phyloP scores from a whole-genome alignment of 2,113 vertebrate species.

The Crotalus horridus region DNA sequence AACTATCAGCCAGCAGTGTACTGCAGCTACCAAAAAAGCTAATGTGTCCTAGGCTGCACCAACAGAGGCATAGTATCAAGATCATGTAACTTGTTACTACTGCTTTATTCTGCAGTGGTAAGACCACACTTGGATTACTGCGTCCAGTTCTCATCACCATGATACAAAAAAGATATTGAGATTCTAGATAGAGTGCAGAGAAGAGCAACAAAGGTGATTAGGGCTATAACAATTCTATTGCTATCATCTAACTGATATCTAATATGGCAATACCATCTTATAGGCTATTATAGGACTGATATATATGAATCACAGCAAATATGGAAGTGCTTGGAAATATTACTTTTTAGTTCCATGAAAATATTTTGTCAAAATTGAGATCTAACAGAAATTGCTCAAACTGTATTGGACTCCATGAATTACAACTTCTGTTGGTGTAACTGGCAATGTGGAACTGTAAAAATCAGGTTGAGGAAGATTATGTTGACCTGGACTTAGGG shows the following conservation, averaged over 20 bases:
- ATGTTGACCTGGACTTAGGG: too few species aligned
- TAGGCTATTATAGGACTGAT: neutral
- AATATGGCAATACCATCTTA: neutral
- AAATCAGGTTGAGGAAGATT: too few species aligned
- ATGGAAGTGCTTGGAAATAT: neutral
- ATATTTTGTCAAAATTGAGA: neutral
- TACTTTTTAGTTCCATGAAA: neutral
- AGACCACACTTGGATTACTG: neutral
- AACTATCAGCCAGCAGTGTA: neutral
- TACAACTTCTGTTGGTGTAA: too few species aligned
- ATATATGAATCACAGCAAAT: neutral
- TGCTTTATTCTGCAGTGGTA: too few species aligned
- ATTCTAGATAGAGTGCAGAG: too few species aligned
- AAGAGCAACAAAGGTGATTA: too few species aligned
- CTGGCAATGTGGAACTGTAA: too few species aligned
- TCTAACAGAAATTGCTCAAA: neutral
- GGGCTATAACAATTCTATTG: too few species aligned
- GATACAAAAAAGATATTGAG: too few species aligned
- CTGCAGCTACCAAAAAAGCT: neutral
- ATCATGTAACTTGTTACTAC: too few species aligned
- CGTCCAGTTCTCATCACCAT: neutral
- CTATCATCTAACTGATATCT: neutral
- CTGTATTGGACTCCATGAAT: neutral
- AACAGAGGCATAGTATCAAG: too few species aligned
- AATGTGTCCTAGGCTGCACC: neutral